These are phyloP conservation scores for Flexamia atlantica DNA, from an alignment of 2,888 invertebrate genomes.

Conservation along the genomic window DNA sequence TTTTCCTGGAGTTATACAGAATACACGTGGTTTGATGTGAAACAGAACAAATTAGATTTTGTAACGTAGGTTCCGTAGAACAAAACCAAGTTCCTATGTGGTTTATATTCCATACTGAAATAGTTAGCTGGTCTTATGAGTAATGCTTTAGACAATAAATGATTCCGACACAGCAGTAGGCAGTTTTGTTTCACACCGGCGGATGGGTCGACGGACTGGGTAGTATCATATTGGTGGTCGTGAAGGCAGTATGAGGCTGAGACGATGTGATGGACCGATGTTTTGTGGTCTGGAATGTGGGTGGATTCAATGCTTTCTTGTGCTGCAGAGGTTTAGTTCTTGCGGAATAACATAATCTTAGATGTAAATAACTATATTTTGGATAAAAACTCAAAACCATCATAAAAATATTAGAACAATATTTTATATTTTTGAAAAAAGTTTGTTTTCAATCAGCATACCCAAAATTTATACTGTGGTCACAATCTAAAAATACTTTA, in stretches of 20 bases:
- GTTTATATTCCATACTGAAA: conserved; percentile 37
- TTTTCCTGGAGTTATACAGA: conserved; percentile 16
- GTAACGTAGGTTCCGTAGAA: conserved; percentile 29
- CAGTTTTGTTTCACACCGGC: conserved; percentile 23
- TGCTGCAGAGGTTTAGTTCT: too few species aligned
- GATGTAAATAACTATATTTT: too few species aligned
- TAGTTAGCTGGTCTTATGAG: conserved; percentile 9
- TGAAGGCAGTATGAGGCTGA: background rate
- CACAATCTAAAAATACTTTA: too few species aligned
- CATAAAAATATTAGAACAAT: too few species aligned
- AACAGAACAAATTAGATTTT: conserved; percentile 36
- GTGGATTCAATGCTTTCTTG: background rate
- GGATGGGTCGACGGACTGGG: background rate
- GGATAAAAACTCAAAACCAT: too few species aligned
- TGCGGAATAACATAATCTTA: too few species aligned
- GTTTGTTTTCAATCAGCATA: too few species aligned
- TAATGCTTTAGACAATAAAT: conserved; percentile 44
- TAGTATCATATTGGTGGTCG: background rate
- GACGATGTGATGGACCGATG: conserved; percentile 19
- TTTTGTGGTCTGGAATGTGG: background rate
- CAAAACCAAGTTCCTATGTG: conserved; percentile 37
- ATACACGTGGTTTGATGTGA: background rate
- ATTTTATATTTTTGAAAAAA: too few species aligned
- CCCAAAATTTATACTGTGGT: too few species aligned
- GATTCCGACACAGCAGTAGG: background rate